Evolutionary conservation across 2,888 invertebrate species (phyloP).

Genomic region (Helobdella robusta): DNA sequence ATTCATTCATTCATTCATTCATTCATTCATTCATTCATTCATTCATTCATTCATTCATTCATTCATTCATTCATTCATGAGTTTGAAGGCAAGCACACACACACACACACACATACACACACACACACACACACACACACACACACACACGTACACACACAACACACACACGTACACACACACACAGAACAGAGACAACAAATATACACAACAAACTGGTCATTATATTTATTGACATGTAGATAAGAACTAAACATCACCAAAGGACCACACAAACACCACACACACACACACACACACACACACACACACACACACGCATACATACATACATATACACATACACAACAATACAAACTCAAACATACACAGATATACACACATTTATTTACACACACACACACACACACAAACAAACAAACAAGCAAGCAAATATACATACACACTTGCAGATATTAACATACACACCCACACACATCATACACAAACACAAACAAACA

Average conservation of each 20-base stretch:
- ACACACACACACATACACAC: background rate
- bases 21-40: no score
- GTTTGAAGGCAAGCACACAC: no score
- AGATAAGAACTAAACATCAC: no score
- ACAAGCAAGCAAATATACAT: background rate
- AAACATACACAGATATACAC: background rate
- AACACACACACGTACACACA: conserved; percentile 3
- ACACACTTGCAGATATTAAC: background rate
- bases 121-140: conserved; percentile 3
- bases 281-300: background rate
- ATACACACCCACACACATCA: background rate
- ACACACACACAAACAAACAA: background rate
- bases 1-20: no score
- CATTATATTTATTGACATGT: no score
- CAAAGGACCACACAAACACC: no score
- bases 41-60: no score
- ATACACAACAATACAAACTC: background rate
- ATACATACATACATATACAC: conserved; percentile 2
- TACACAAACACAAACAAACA: no score
- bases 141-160: conserved; percentile 3
- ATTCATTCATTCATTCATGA: no score
- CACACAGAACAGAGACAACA: background rate
- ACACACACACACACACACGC: conserved; percentile 3
- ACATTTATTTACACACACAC: background rate
- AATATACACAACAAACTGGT: background rate